Evolutionary conservation across 2,797 vertebrate species (phyloP).

Genomic region (Mormyrops attenuatus): DNA sequence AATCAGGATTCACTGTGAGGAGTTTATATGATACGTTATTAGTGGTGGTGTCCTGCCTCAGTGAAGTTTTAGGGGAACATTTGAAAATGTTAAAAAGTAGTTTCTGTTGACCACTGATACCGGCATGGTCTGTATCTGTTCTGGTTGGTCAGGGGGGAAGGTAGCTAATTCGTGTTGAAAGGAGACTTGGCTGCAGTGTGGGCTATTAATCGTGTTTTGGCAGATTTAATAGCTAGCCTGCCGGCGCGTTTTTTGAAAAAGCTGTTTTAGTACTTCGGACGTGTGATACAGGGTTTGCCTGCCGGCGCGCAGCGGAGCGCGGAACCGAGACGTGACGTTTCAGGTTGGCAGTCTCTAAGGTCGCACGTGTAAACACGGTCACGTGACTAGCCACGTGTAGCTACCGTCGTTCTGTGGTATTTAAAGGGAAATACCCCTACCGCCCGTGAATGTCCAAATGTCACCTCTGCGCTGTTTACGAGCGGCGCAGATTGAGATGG

Average conservation of each 20-base stretch:
- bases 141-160: background rate
- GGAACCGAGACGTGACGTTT: background rate
- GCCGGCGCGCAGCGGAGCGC: background rate
- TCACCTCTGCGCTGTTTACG: background rate
- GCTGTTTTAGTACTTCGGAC: background rate
- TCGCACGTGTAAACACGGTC: slow-evolving; percentile 54
- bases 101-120: background rate
- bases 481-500: background rate
- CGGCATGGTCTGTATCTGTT: background rate
- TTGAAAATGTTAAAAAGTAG: background rate
- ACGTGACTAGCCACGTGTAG: slow-evolving; percentile 56
- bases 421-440: background rate
- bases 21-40: background rate
- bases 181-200: background rate
- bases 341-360: background rate
- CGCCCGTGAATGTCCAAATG: background rate
- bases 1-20: background rate
- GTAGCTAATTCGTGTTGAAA: background rate
- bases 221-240: background rate
- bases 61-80: background rate
- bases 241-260: background rate
- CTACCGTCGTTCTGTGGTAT: background rate
- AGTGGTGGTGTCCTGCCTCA: background rate
- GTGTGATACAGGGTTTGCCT: background rate
- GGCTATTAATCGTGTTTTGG: background rate